A percentile compares a stretch with the other conserved stretches of the same genome.
Evolutionary conservation across 2,113 vertebrate genomes (phyloP).

Genomic region (Myotis davidii): DNA sequence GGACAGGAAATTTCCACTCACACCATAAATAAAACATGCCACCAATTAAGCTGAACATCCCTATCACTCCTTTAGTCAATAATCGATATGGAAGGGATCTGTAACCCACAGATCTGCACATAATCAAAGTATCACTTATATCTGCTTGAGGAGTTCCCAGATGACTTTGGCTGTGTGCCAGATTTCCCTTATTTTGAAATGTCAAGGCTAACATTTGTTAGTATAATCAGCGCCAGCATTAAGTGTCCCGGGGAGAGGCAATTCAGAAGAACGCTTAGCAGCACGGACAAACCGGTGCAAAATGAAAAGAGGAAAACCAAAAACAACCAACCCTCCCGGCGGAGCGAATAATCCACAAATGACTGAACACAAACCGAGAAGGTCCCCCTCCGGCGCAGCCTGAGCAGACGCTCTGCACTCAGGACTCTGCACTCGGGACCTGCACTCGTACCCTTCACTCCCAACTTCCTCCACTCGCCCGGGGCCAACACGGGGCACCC

Average conservation of each 20-base stretch:
- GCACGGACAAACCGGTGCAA: slow-evolving; percentile 28
- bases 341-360: neutral
- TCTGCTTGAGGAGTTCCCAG: slow-evolving; percentile 29
- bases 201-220: slow-evolving; percentile 44
- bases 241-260: slow-evolving; percentile 58
- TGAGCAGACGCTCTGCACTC: neutral
- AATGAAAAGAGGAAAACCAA: neutral
- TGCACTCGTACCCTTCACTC: slow-evolving; percentile 49
- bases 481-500: slow-evolving; percentile 41
- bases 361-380: slow-evolving; percentile 4
- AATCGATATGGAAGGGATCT: slow-evolving; percentile 43
- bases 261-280: slow-evolving; percentile 30
- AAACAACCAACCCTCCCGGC: neutral
- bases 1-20: slow-evolving; percentile 80
- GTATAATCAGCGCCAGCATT: slow-evolving; percentile 45
- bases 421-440: neutral
- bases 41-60: slow-evolving; percentile 52
- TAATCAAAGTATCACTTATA: slow-evolving; percentile 35
- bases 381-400: neutral
- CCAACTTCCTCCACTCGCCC: slow-evolving; percentile 71
- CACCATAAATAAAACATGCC: slow-evolving; percentile 71
- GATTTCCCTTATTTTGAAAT: slow-evolving; percentile 63
- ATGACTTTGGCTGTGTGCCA: neutral
- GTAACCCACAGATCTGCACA: neutral
- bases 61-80: slow-evolving; percentile 36